phyloP scores from a whole-genome alignment of 1,140 invertebrate genomes.

The Leptestheria dahalacensis region DNA sequence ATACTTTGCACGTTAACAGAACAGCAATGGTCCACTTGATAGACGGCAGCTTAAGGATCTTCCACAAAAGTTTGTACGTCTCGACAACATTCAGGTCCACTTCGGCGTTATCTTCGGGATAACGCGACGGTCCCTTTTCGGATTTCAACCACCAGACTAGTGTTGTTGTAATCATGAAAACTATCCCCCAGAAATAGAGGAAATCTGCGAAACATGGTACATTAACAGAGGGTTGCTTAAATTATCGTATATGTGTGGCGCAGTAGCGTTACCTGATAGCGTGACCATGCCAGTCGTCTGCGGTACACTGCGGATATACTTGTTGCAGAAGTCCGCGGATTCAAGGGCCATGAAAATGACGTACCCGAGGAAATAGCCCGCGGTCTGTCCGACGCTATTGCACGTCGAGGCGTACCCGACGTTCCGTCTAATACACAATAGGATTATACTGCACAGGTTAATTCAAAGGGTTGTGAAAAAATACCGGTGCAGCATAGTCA shows the following conservation, averaged over 20 bases:
- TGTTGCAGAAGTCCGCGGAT: slow-evolving; percentile 90
- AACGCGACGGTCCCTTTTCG: slow-evolving; percentile 40
- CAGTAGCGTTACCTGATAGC: slow-evolving; percentile 63
- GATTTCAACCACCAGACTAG: slow-evolving; percentile 76
- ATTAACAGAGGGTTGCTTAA: neutral
- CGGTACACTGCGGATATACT: slow-evolving; percentile 64
- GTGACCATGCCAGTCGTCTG: slow-evolving; percentile 61
- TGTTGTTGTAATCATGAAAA: slow-evolving; percentile 82
- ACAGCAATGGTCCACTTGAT: slow-evolving; percentile 62
- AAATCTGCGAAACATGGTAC: slow-evolving; percentile 45
- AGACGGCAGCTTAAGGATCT: slow-evolving; percentile 68
- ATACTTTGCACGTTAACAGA: slow-evolving; percentile 79
- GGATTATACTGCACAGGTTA: slow-evolving; percentile 5
- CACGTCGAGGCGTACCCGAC: slow-evolving; percentile 98
- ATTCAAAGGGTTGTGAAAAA: neutral
- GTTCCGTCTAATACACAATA: slow-evolving; percentile 49
- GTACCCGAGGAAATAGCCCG: slow-evolving; percentile 94
- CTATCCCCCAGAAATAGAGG: slow-evolving; percentile 85
- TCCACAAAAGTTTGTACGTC: slow-evolving; percentile 69
- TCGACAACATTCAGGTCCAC: slow-evolving; percentile 44
- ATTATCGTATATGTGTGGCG: no score
- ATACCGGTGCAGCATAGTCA: slow-evolving; percentile 91
- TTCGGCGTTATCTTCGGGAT: slow-evolving; percentile 30
- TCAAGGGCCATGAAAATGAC: slow-evolving; percentile 95
- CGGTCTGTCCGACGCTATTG: slow-evolving; percentile 95